Evolutionary conservation across 2,888 invertebrate species (phyloP), one percentile per base, ranked within the genome.

Genomic region (Girardia tigrina): DNA sequence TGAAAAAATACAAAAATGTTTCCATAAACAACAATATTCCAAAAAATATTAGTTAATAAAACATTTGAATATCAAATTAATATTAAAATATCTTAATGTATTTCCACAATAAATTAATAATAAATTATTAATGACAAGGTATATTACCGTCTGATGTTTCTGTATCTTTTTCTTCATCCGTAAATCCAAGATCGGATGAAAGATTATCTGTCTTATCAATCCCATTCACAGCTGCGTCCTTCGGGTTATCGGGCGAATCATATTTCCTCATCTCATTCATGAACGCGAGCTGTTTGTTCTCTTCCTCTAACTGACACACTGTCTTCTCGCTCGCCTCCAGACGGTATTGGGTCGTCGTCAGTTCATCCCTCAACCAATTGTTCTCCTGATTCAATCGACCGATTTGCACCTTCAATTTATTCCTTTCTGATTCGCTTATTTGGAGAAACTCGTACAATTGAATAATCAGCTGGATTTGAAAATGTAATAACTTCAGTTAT

Each of bases 351-450:
- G 97, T 94, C 73, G 92, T 93, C 71, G 95, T 95, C 77, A 99
- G 87, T 86, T 99, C 98, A 84, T 99, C 98, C 72, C 97, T 87
- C 1, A 98, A 88, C 98, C 98, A 99, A 1, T 95, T 95, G 85
- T 99, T 99, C 86, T 98, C 98, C 86, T 99, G 97, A 84, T 94
- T 95, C 74, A 88, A 81, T 2, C 98, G 88, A 70, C 94, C 89
- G 1, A 98, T 97, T 86, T 98, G 97, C 0, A 97, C 94, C 80
- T 95, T 89, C 75, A 98, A 88, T 86, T 99, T 99, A 86, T 98
- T 97, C 85, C 98, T 98, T 86, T 99, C 98, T 0, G 97, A 97
- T 85, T 98, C 98, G 23, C 36, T 42, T 23, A 27, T 42, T 69
- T 74, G 74, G 6, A 74, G 70, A 27, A 56, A 56, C 27, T 74